A percentile compares a stretch with the other conserved stretches of the same genome.
Evolutionary conservation across 1,140 invertebrate genomes (phyloP).

Genomic region (Drosophila baimaii): DNA sequence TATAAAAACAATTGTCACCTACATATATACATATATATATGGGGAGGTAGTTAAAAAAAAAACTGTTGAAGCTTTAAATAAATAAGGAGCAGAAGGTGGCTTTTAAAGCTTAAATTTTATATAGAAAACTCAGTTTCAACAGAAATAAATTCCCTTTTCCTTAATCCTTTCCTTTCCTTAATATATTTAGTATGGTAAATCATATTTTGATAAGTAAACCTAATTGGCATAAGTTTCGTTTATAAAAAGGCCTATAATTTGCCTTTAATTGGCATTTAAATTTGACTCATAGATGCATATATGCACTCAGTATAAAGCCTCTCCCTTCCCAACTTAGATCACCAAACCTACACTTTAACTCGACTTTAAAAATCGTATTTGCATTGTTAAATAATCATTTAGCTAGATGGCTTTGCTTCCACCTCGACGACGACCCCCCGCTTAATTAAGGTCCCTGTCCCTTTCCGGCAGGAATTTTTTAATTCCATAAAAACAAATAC

Average conservation of each 20-base stretch:
- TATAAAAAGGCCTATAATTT: too few relatives aligned
- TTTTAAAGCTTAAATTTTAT: neutral
- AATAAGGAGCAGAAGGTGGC: neutral
- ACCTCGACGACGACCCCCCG: slow-evolving; percentile 9
- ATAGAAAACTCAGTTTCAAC: neutral
- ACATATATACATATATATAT: too few relatives aligned
- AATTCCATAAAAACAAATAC: slow-evolving; percentile 75
- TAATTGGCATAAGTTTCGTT: too few relatives aligned
- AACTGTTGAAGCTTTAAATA: neutral
- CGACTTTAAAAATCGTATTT: slow-evolving; percentile 2
- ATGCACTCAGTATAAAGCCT: too few relatives aligned
- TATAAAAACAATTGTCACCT: slow-evolving; percentile 6
- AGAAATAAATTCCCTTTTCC: neutral
- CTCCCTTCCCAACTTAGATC: too few relatives aligned
- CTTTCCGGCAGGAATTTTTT: slow-evolving; percentile 62
- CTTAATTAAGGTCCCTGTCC: slow-evolving; percentile 74
- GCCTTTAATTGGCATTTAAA: too few relatives aligned
- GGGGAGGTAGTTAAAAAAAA: slow-evolving; percentile 1
- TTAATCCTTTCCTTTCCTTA: too few relatives aligned
- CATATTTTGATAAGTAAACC: too few relatives aligned
- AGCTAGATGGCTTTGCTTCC: slow-evolving; percentile 5
- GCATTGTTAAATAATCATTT: slow-evolving; percentile 23
- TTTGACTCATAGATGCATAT: neutral
- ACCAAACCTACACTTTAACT: neutral
- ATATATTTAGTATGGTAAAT: too few relatives aligned